Evolutionary conservation across 2,113 vertebrate species (phyloP).

Genomic region (Uria aalge): DNA sequence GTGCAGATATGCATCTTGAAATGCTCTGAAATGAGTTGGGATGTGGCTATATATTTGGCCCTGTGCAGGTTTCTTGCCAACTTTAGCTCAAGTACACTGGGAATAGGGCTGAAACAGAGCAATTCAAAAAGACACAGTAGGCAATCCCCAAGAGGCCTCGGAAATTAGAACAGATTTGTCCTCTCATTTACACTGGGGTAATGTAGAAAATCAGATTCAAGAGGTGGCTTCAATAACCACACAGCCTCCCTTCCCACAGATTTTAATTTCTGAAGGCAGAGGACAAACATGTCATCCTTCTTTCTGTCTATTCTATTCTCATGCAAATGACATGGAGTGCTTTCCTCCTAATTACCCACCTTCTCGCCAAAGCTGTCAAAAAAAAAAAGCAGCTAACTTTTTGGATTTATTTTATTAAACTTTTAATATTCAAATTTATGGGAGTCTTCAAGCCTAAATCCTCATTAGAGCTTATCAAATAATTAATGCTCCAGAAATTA

Average conservation of each 20-base stretch:
- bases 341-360: constrained; percentile 25
- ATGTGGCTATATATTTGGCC: background rate
- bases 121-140: background rate
- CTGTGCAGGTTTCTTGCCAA: background rate
- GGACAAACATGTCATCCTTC: constrained; percentile 48
- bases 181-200: background rate
- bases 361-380: constrained; percentile 32
- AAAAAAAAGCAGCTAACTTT: background rate
- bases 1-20: background rate
- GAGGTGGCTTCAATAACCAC: background rate
- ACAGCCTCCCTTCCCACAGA: background rate
- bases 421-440: constrained; percentile 49
- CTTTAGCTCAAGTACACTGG: background rate
- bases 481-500: constrained; percentile 56
- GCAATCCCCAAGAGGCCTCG: background rate
- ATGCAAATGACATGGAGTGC: constrained; percentile 40
- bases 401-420: constrained; percentile 44
- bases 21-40: background rate
- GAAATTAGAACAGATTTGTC: constrained; percentile 4
- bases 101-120: background rate
- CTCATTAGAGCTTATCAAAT: constrained; percentile 49
- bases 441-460: constrained; percentile 36
- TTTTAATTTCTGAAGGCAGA: constrained; percentile 16
- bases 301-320: background rate
- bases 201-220: constrained; percentile 9